Evolutionary conservation across 2,113 vertebrate genomes (phyloP), one percentile per base, ranked within the genome.

Genomic region (Labeo rohita): DNA sequence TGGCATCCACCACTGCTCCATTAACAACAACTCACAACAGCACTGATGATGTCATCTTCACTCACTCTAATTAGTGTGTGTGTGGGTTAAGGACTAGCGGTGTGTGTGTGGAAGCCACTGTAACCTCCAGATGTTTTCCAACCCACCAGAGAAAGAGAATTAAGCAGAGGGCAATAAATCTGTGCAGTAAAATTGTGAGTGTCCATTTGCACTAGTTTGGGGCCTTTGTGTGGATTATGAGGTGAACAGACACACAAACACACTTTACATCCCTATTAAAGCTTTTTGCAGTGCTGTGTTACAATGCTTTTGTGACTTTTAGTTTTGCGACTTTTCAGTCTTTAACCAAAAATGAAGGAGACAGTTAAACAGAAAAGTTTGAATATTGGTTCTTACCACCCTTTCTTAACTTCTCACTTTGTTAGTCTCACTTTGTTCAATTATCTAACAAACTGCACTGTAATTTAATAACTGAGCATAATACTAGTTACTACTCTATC

Each of bases 91-190:
- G 39, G 70, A 80, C 80, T 16, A 6, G 56, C 59, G 68, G 76
- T 21, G 52, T 7, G 1, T 50, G 79, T 50, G 79, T 87, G 34
- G 39, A 52, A 65, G 34, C 77, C 45, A 89, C 74, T 87, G 78
- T 87, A 79, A 36, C 77, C 72, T 85, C 73, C 85, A 89, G 83
- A 82, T 89, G 88, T 87, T 83, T 85, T 78, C 83, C 77, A 86
- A 85, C 81, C 85, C 83, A 85, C 78, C 85, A 89, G 77, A n/a
- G 81, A 86, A 85, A 84, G 18, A 18, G 18, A 80, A 68, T 36
- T 63, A 36, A 18, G 36, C 7, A 74, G 74, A 84, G 75, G 39
- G 63, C 52, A 61, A 72, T 89, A 85, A 83, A 84, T 34, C 8
- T 52, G 28, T 72, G 82, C 85, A 84, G 70, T 87, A 82, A 81